Evolutionary conservation across 1,140 invertebrate genomes (phyloP).

Genomic region (Drosophila paulistorum): DNA sequence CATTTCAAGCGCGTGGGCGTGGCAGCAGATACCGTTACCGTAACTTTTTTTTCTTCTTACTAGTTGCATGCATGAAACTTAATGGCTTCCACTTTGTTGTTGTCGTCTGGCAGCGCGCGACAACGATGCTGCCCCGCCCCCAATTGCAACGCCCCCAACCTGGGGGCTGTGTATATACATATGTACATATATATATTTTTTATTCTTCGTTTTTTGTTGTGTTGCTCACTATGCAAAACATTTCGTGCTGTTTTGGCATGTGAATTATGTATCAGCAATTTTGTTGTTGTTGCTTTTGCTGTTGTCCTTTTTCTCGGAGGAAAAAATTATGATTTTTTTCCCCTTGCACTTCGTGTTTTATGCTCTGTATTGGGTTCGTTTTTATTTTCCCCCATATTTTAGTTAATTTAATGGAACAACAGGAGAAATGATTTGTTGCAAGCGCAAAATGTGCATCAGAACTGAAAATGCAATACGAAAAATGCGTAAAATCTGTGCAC

Average conservation of each 20-base stretch:
- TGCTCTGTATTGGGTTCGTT: neutral
- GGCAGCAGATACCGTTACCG: conserved; percentile 52
- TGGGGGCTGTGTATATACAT: too few species aligned
- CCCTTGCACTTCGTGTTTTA: neutral
- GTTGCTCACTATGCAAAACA: conserved; percentile 53
- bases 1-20: conserved; percentile 76
- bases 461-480: conserved; percentile 27
- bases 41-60: conserved; percentile 39
- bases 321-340: conserved; percentile 33
- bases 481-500: conserved; percentile 10
- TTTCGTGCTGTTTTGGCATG: conserved; percentile 78
- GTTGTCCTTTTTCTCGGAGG: conserved; percentile 17
- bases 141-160: conserved; percentile 17
- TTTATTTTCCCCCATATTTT: neutral
- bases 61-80: conserved; percentile 81
- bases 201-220: neutral
- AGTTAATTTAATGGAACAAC: conserved; percentile 49
- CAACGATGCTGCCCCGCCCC: conserved; percentile 42
- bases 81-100: conserved; percentile 80
- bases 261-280: conserved; percentile 72
- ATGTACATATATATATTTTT: too few species aligned
- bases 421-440: conserved; percentile 38
- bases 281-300: conserved; percentile 17
- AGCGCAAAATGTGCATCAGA: neutral
- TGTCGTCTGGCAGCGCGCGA: conserved; percentile 56